Conservation (phyloP, 1,140 invertebrate species). For the Ylistrum balloti region DNA sequence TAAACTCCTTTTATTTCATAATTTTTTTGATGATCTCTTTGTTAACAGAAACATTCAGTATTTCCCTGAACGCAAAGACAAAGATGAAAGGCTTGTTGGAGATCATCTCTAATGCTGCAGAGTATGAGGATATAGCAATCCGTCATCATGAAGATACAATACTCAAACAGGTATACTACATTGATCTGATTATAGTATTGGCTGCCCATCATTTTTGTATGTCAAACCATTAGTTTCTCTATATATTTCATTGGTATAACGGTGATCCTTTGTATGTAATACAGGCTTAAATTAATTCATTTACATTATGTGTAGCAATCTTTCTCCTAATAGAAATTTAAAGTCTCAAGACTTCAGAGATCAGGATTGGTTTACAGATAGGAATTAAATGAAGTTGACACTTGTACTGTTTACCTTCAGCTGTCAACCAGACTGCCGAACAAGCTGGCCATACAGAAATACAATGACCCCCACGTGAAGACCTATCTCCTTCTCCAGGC, state of each 20-base stretch:
- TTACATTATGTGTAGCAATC: too few relatives aligned
- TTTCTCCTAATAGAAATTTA: too few relatives aligned
- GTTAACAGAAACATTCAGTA: constrained; percentile 94
- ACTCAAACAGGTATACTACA: constrained; percentile 84
- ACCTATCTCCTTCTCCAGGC: constrained; percentile 98
- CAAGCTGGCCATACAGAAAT: constrained; percentile 89
- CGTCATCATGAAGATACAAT: constrained; percentile 97
- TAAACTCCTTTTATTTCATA: too few relatives aligned
- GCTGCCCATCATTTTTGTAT: not conserved
- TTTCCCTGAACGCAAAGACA: constrained; percentile 98
- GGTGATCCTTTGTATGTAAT: too few relatives aligned
- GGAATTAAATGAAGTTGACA: not conserved
- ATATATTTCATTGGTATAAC: too few relatives aligned
- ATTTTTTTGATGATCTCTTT: constrained; percentile 64
- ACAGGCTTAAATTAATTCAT: too few relatives aligned
- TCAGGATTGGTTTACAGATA: too few relatives aligned
- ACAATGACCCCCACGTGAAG: constrained; percentile 98
- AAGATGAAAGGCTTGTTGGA: constrained; percentile 98
- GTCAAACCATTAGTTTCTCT: not conserved
- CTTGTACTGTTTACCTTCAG: constrained; percentile 82
- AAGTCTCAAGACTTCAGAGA: too few relatives aligned
- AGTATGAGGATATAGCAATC: constrained; percentile 97
- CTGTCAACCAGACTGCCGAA: constrained; percentile 91
- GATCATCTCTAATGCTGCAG: constrained; percentile 98
- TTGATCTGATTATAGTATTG: not conserved